Conservation (phyloP, 2,113 vertebrate genomes). For the Anarrhichthys ocellatus region DNA sequence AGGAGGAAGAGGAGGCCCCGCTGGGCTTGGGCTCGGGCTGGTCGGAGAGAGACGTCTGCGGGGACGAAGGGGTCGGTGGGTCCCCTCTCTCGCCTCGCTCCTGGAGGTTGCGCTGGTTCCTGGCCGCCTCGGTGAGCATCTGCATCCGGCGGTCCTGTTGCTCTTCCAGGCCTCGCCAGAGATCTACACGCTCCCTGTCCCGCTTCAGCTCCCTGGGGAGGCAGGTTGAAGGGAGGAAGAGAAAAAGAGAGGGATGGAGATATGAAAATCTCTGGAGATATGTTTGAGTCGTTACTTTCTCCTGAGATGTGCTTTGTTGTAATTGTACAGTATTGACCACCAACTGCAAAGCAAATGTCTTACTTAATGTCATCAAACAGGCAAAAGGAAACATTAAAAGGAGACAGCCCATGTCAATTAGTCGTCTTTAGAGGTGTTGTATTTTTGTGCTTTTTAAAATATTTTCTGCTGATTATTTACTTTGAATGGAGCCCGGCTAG, state of each 20-base stretch:
- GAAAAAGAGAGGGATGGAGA: background rate
- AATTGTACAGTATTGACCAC: background rate
- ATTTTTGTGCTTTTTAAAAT: too few relatives aligned
- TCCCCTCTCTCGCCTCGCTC: constrained; percentile 79
- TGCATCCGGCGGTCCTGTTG: constrained; percentile 88
- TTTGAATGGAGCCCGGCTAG: background rate
- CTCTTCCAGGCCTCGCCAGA: constrained; percentile 91
- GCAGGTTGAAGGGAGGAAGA: background rate
- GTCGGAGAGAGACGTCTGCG: constrained; percentile 66
- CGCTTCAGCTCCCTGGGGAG: constrained; percentile 89
- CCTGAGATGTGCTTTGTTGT: background rate
- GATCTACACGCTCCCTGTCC: constrained; percentile 87
- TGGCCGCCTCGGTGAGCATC: constrained; percentile 86
- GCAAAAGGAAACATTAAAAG: background rate
- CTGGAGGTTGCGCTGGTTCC: constrained; percentile 86
- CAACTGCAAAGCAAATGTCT: background rate
- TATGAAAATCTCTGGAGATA: background rate
- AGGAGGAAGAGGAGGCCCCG: constrained; percentile 62
- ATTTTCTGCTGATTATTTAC: too few relatives aligned
- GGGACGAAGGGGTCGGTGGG: constrained; percentile 66
- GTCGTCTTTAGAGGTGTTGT: too few relatives aligned
- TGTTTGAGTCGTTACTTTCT: background rate
- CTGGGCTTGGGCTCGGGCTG: constrained; percentile 77
- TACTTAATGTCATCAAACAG: background rate
- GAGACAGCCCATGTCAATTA: background rate